A percentile compares a stretch with the other conserved stretches of the same genome.
These are phyloP conservation scores for Nothoprocta pentlandii DNA, from an alignment of 2,113 vertebrate genomes.

Conservation along the genomic window DNA sequence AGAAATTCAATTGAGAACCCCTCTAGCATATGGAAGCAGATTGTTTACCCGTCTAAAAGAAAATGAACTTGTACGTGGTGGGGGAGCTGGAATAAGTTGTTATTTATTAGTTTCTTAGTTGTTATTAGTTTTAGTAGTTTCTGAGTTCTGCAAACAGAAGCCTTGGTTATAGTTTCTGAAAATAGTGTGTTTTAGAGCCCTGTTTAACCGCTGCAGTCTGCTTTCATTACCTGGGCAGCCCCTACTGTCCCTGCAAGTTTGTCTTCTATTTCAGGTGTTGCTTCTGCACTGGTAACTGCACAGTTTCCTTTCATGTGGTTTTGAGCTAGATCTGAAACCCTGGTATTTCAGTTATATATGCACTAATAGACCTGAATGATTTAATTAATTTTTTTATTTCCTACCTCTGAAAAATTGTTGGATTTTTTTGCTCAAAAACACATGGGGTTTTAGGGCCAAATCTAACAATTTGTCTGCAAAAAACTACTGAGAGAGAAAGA, in stretches of 20 bases:
- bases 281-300: neutral
- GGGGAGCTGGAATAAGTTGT: neutral
- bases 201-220: neutral
- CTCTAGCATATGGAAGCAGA: neutral
- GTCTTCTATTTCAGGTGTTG: neutral
- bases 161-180: neutral
- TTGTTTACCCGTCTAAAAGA: neutral
- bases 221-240: neutral
- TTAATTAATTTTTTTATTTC: neutral
- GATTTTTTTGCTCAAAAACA: neutral
- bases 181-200: neutral
- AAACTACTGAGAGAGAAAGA: neutral
- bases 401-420: neutral
- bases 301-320: neutral
- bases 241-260: neutral
- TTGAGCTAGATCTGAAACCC: neutral
- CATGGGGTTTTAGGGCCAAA: neutral
- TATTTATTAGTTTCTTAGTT: neutral
- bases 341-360: neutral
- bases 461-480: neutral
- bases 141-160: neutral
- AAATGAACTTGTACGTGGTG: neutral
- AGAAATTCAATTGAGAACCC: neutral
- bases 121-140: neutral
- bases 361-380: neutral